A percentile compares a stretch with the other conserved stretches of the same genome.
These are phyloP conservation scores for Mustelus asterias DNA, from an alignment of 2,113 vertebrate species.

Conservation along the genomic window DNA sequence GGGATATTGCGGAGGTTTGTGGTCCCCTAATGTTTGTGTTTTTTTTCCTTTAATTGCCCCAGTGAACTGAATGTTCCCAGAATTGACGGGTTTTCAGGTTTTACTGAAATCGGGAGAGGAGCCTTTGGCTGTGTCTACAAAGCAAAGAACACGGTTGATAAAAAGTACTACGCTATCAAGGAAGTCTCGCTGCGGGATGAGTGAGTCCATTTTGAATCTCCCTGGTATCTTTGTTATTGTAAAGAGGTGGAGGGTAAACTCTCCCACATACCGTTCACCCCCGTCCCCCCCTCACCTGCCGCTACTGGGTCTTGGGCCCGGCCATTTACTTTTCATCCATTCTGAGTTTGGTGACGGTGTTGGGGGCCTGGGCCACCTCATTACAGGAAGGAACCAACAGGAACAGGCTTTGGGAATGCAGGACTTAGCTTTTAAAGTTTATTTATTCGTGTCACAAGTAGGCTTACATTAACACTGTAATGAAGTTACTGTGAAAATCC, in stretches of 20 bases:
- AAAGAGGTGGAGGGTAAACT: background rate
- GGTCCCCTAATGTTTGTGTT: background rate
- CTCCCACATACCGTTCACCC: background rate
- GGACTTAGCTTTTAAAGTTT: background rate
- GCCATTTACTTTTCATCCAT: background rate
- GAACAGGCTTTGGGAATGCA: background rate
- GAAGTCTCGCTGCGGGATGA: background rate
- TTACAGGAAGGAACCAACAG: background rate
- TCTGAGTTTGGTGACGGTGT: background rate
- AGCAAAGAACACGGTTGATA: background rate
- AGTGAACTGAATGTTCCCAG: background rate
- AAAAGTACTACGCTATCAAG: slow-evolving; percentile 20
- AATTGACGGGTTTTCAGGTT: background rate
- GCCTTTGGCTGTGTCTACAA: slow-evolving; percentile 32
- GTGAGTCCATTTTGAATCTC: background rate
- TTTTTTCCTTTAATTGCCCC: background rate
- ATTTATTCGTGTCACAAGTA: no score
- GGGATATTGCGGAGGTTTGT: background rate
- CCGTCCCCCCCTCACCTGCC: background rate
- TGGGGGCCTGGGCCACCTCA: background rate
- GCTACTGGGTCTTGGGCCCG: background rate
- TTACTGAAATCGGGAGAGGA: background rate
- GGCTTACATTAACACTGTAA: no score
- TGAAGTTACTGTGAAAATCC: no score
- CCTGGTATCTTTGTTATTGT: background rate